Evolutionary conservation across 2,888 invertebrate species (phyloP), one percentile per base, ranked within the genome.

Genomic region (Dolichopus griseipennis): DNA sequence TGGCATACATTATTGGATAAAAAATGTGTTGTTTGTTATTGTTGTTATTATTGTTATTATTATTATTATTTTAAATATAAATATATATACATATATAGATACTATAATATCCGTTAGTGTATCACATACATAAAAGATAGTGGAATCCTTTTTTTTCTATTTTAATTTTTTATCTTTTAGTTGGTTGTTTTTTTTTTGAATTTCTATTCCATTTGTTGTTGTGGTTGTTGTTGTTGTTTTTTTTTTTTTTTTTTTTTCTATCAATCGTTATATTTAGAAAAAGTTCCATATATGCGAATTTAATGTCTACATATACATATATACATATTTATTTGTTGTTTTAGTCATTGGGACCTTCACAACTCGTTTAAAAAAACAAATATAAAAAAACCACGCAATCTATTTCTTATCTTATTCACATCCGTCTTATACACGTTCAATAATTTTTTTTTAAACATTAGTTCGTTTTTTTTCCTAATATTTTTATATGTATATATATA

Each of bases 281-380:
- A 75, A 5, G n/a, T n/a, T n/a, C 74, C 74, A 73, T 76, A 75
- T 76, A 74, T 75, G 27, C 27, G 27, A 27, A 27, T 27, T 27
- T 27, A 27, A 27, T 27, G 27, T 27, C 37, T 37, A 37, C 8
- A 37, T 76, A 75, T 77, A 73, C 76, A 76, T 75, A 76, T 75
- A 76, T 76, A 77, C 74, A 70, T 71, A 71, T 69, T 72, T 37
- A 37, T 37, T 10, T 37, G 12, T 10, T 37, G 12, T 37, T 37
- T 72, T 72, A 66, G 71, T 52, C 52, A 52, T 15, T 52, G 52
- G 52, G 52, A 52, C 52, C 52, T 52, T 52, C 52, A 52, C 52
- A 52, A 52, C 52, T 52, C 52, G 52, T 52, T 52, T 52, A 52
- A 15, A 52, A 52, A 52, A 52, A 52, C 2, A 52, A 52, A 33